phyloP scores from a whole-genome alignment of 1,140 invertebrate genomes.

The Cheumatopsyche charites region DNA sequence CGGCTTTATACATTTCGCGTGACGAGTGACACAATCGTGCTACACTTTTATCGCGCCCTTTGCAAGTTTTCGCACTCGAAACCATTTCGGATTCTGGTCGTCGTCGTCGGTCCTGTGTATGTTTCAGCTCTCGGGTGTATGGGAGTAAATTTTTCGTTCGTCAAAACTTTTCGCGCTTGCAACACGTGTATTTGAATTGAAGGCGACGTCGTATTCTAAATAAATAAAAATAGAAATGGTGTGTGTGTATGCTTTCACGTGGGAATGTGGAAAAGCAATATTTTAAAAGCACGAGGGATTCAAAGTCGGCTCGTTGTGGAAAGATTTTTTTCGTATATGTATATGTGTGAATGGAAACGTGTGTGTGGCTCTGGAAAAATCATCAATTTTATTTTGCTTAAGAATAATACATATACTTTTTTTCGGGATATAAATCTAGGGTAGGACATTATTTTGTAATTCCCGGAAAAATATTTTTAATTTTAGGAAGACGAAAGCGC shows the following conservation, averaged over 20 bases:
- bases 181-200: constrained; percentile 28
- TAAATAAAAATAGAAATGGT: constrained; percentile 6
- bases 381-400: too few species aligned
- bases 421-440: too few species aligned
- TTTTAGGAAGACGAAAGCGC: too few species aligned
- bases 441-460: too few species aligned
- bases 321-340: too few species aligned
- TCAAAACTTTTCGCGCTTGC: constrained; percentile 10
- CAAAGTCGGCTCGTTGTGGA: not conserved
- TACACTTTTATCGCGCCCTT: constrained; percentile 43
- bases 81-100: constrained; percentile 35
- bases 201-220: not conserved
- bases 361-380: too few species aligned
- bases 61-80: constrained; percentile 30
- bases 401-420: too few species aligned
- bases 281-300: not conserved
- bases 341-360: too few species aligned
- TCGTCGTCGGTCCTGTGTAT: not conserved
- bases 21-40: constrained; percentile 43
- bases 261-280: constrained; percentile 2
- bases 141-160: not conserved
- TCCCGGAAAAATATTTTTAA: too few species aligned
- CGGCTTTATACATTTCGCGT: not conserved
- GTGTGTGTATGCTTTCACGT: not conserved
- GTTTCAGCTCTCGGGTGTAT: too few species aligned